Conservation (phyloP, 2,797 vertebrate species). For the Argyrosomus regius region DNA sequence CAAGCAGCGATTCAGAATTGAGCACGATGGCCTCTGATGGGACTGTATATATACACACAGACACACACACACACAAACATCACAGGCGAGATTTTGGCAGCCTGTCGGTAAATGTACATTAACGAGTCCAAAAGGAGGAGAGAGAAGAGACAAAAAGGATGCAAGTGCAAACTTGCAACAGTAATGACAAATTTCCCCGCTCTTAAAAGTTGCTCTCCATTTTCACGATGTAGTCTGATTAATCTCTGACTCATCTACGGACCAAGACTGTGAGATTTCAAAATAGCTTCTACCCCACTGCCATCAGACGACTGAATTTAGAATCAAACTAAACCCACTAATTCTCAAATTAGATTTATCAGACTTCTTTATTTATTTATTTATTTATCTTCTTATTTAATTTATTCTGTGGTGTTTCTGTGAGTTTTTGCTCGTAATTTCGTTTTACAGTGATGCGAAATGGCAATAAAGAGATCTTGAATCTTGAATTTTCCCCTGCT, state of each 20-base stretch:
- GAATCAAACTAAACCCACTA: too few species aligned
- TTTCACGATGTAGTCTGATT: not conserved
- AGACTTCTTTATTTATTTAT: too few species aligned
- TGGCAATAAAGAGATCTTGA: too few species aligned
- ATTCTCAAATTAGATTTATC: too few species aligned
- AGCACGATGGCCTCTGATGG: conserved; percentile 25
- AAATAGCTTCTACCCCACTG: too few species aligned
- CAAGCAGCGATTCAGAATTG: conserved; percentile 27
- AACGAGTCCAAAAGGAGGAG: not conserved
- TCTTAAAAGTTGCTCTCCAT: not conserved
- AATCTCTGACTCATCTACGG: not conserved
- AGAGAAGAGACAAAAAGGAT: not conserved
- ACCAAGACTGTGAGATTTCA: too few species aligned
- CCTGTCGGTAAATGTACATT: conserved; percentile 8
- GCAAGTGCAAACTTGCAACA: not conserved
- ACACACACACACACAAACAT: not conserved
- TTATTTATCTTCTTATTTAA: too few species aligned
- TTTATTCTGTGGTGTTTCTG: too few species aligned
- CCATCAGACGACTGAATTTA: too few species aligned
- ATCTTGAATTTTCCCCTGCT: not conserved
- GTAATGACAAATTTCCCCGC: not conserved
- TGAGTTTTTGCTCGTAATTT: too few species aligned
- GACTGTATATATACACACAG: conserved; percentile 12
- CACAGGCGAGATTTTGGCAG: not conserved
- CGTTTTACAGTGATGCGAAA: too few species aligned